phyloP scores from a whole-genome alignment of 2,888 invertebrate species.

The Melanargia galathea region DNA sequence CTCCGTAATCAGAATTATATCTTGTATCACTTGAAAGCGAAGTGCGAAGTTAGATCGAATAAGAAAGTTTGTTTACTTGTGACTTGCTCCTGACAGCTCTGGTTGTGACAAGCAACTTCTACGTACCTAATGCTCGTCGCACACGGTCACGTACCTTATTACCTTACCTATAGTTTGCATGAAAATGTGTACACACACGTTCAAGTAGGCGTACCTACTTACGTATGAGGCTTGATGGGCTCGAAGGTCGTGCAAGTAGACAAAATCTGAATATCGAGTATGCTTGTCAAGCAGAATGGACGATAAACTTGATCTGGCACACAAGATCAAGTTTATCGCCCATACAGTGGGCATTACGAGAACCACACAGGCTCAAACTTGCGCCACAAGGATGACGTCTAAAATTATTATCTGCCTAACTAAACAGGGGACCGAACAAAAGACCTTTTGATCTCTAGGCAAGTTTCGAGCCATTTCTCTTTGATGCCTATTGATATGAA shows the following conservation, averaged over 20 bases:
- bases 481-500: no score
- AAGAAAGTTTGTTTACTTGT: background rate
- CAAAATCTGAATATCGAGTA: no score
- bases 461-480: no score
- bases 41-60: conserved; percentile 2
- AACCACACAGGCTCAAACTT: no score
- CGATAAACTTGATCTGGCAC: no score
- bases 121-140: background rate
- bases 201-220: background rate
- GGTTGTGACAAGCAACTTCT: background rate
- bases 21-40: background rate
- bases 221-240: background rate
- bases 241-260: background rate
- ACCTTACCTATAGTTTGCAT: background rate
- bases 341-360: no score
- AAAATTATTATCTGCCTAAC: no score
- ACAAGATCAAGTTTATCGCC: no score
- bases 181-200: background rate
- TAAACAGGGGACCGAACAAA: no score
- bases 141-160: background rate
- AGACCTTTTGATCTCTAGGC: no score
- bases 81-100: background rate
- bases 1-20: conserved; percentile 1
- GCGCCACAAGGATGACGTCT: no score
- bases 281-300: no score